These are phyloP conservation scores for Trochalopteron elliotii DNA, from an alignment of 2,113 vertebrate species.

Conservation along the genomic window DNA sequence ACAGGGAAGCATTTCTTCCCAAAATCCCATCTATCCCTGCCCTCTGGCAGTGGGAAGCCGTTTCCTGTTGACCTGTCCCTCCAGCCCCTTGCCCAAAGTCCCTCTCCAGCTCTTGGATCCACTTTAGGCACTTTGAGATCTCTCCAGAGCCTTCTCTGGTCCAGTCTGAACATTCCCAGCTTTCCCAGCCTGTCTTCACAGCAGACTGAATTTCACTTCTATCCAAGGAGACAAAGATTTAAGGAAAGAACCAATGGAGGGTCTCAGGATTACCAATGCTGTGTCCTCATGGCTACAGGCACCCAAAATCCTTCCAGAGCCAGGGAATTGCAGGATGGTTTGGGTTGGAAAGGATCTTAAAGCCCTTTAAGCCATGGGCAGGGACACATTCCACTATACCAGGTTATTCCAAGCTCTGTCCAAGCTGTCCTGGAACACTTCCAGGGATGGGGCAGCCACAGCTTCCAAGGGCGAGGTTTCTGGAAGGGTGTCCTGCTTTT, in stretches of 20 bases:
- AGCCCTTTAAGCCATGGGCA: neutral
- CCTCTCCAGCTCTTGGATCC: neutral
- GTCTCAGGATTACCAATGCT: neutral
- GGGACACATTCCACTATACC: neutral
- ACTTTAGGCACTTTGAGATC: neutral
- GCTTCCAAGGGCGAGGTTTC: neutral
- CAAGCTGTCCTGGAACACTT: neutral
- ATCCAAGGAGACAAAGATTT: neutral
- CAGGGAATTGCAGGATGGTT: neutral
- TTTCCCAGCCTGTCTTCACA: neutral
- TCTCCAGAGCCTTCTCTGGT: neutral
- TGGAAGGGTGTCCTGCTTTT: neutral
- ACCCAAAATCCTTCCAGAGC: neutral
- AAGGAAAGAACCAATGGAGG: neutral
- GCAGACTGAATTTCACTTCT: neutral
- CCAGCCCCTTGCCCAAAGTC: neutral
- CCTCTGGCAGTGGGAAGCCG: neutral
- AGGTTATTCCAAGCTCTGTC: neutral
- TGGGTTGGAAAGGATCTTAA: neutral
- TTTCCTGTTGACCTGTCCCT: neutral
- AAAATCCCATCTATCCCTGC: neutral
- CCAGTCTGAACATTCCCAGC: neutral
- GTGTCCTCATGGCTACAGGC: neutral
- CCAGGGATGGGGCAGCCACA: neutral
- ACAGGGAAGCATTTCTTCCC: neutral